These are phyloP conservation scores for Eupithecia vulgata DNA, from an alignment of 2,888 invertebrate genomes.

Conservation along the genomic window DNA sequence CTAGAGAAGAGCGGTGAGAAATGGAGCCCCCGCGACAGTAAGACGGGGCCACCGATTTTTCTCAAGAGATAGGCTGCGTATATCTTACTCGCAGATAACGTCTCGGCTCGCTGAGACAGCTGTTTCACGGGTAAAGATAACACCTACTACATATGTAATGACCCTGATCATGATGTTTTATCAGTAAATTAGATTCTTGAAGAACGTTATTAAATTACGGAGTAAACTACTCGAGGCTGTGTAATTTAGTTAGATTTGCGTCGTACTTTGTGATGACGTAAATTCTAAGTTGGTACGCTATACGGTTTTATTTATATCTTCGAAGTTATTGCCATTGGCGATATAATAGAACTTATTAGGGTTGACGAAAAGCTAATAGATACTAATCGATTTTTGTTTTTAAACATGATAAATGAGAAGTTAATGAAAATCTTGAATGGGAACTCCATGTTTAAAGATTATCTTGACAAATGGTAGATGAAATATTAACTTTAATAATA, in stretches of 20 bases:
- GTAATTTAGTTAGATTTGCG: neutral
- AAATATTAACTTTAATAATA: neutral
- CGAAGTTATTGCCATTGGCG: neutral
- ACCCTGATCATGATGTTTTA: constrained; percentile 36
- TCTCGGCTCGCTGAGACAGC: constrained; percentile 56
- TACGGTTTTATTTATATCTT: neutral
- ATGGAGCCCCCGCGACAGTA: constrained; percentile 62
- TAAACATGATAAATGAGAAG: neutral
- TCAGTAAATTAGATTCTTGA: constrained; percentile 33
- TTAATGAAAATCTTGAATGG: neutral
- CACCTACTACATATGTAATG: constrained; percentile 37
- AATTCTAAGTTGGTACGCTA: neutral
- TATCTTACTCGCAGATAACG: constrained; percentile 61
- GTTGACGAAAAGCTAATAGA: neutral
- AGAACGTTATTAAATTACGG: neutral
- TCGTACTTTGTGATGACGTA: neutral
- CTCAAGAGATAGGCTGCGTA: constrained; percentile 67
- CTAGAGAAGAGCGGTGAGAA: constrained; percentile 59
- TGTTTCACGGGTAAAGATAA: constrained; percentile 50
- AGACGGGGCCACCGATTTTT: constrained; percentile 69
- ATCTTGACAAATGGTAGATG: neutral
- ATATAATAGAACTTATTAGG: neutral
- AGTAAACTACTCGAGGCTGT: neutral
- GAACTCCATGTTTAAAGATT: neutral
- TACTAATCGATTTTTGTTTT: neutral